Percentiles rank a stretch among this genome's conserved stretches.
Conservation (phyloP, 2,113 vertebrate genomes). For the zebrafish (Danio rerio) region GRCz12tu NC_133176.1:24587001-24587500, state of each 20-base stretch:
- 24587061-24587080: background rate
- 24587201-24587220: background rate
- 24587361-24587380: too few species aligned
- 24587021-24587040: background rate
- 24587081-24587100: background rate
- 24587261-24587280: background rate
- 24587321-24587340: background rate
- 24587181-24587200: background rate
- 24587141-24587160: background rate
- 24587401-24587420: too few species aligned
- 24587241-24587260: background rate
- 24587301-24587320: background rate
- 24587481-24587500: too few species aligned
- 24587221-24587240: background rate
- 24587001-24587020: background rate
- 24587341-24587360: background rate
- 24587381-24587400: too few species aligned
- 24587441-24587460: too few species aligned
- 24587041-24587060: too few species aligned
- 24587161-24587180: slow-evolving; percentile 13
- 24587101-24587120: background rate
- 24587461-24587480: too few species aligned
- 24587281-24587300: background rate
- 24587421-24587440: too few species aligned
- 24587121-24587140: background rate